phyloP scores from a whole-genome alignment of 2,113 vertebrate genomes.

The Odontesthes bonariensis region DNA sequence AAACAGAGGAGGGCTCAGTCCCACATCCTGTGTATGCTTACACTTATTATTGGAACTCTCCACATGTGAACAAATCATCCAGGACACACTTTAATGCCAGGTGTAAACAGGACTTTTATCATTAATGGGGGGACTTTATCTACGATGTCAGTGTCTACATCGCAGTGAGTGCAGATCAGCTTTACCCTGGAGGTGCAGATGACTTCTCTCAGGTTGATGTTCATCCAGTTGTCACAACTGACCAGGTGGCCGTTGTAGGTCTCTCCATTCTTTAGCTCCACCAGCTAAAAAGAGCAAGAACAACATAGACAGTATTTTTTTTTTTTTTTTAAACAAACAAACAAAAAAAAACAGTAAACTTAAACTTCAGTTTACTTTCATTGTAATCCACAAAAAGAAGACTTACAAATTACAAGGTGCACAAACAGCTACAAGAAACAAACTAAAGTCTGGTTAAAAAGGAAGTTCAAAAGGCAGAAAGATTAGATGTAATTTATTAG shows the following conservation, averaged over 20 bases:
- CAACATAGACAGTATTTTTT: not conserved
- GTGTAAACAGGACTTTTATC: too few species aligned
- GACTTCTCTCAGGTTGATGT: constrained; percentile 97
- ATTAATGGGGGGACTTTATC: too few species aligned
- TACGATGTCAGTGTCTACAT: not conserved
- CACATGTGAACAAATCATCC: too few species aligned
- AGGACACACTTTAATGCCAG: too few species aligned
- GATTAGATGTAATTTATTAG: not conserved
- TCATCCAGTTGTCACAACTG: constrained; percentile 99
- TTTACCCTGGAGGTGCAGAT: constrained; percentile 96
- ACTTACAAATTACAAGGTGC: too few species aligned
- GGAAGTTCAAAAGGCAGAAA: not conserved
- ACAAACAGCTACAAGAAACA: too few species aligned
- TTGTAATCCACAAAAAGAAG: not conserved
- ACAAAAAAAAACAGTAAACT: too few species aligned
- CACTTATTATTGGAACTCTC: too few species aligned
- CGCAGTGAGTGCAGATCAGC: not conserved
- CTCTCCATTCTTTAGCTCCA: constrained; percentile 97
- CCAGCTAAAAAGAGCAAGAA: constrained; percentile 82
- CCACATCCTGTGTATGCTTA: too few species aligned
- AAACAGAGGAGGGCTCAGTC: too few species aligned
- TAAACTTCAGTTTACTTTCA: not conserved
- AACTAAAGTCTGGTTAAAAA: not conserved
- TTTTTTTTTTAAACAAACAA: too few species aligned
- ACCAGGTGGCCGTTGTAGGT: constrained; percentile 98